A percentile compares a stretch with the other conserved stretches of the same genome.
These are phyloP conservation scores for Coptodon bakossiorum DNA, from an alignment of 2,113 vertebrate genomes.

Conservation along the genomic window DNA sequence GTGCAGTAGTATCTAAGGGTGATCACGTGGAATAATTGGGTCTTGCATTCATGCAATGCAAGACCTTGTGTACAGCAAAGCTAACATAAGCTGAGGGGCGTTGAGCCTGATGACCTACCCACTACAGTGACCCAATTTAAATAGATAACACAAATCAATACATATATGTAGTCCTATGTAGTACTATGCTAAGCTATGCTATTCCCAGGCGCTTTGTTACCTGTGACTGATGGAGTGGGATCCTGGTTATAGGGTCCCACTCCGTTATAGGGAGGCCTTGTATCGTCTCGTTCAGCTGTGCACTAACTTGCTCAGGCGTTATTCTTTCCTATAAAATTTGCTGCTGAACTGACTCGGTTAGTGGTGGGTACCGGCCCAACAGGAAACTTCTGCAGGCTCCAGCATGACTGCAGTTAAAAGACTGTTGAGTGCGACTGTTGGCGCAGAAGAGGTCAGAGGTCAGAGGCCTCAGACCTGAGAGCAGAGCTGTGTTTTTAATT, in stretches of 20 bases:
- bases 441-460: background rate
- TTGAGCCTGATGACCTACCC: background rate
- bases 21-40: background rate
- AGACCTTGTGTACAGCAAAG: background rate
- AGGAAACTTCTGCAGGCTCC: background rate
- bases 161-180: background rate
- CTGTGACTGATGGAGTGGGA: background rate
- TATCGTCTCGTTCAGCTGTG: background rate
- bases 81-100: background rate
- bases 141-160: background rate
- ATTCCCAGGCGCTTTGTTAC: background rate
- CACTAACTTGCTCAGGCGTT: background rate
- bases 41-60: background rate
- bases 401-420: background rate
- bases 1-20: background rate
- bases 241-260: background rate
- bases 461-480: background rate
- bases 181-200: background rate
- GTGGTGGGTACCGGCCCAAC: background rate
- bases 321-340: background rate
- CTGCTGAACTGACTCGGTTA: background rate
- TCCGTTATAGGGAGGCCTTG: background rate
- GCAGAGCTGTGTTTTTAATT: background rate
- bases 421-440: background rate
- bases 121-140: background rate